Base-by-base conservation (phyloP, 2,113 vertebrate species). In the Fulica atra region DNA sequence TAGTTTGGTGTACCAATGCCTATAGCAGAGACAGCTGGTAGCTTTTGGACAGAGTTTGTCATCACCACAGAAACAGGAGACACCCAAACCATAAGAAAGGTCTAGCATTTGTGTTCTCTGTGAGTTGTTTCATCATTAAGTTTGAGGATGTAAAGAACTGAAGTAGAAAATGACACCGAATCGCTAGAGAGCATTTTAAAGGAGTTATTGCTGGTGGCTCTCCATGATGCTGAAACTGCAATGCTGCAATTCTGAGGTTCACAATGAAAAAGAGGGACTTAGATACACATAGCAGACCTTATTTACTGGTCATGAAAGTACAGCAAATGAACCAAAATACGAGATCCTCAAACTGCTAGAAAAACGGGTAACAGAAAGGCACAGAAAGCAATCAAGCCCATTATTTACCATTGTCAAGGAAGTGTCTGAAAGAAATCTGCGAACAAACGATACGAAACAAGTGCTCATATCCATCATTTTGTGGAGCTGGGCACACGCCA, bases 321-420 rank as follows among this genome's bases (percentile, higher is more conserved):
- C 28, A 88, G 66, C 66, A 93, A 88, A 82, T 83, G 53, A 97
- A 70, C 23, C 20, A 95, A 92, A 71, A 96, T 59, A 76, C 1
- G 21, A 94, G 68, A 95, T 50, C n/a, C 44, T 93, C 59, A 88
- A 59, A 82, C 35, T 80, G 79, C 63, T 94, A 33, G 74, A 85
- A 89, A 93, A 95, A 76, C 0, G 1, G 50, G 7, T 91, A 50
- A 72, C 73, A 89, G 65, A 84, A 92, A 74, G 29, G n/a, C 77
- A 84, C 19, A 88, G 86, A 95, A 89, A 92, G 50, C 78, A 91
- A 94, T 64, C 74, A 86, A 93, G 46, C 44, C 63, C 91, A 82
- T 95, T 94, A 95, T 86, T 93, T 96, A 50, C 81, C 40, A 83
- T 66, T 96, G 89, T 92, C 79, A 88, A 73, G 5, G 25, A 94